Base-by-base conservation (phyloP, 2,113 vertebrate species). In the Acanthochromis polyacanthus region DNA sequence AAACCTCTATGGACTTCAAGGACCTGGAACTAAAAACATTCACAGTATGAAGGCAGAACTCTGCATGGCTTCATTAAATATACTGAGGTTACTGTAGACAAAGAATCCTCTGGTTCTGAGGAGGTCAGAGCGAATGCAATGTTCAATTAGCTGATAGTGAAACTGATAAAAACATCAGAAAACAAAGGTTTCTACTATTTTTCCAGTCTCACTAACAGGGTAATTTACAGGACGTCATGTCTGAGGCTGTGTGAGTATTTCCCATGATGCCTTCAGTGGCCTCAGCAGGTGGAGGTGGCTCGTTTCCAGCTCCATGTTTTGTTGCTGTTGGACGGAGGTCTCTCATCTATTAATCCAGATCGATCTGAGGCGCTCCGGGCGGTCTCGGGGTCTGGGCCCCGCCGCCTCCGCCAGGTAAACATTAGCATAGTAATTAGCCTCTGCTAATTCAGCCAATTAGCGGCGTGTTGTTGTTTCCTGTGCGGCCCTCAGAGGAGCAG, bases 371-470 rank as follows among this genome's bases (percentile, higher is more conserved):
- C 6, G 12, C 63, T 64, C 58, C 2, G 4, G 12, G 84, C 5
- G 25, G 60, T 70, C 70, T 32, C 1, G 0, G 74, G 80, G 64
- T 51, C 52, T 0, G 0, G 28, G 14, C n/a, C 2, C 17, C 0
- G 4, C 16, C 3, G 25, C 1, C n/a, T 59, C 74, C 55, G 95
- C 94, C 95, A 97, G 96, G 96, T 96, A 96, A 97, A 98, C 96
- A 96, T 96, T 98, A 97, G 96, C 97, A 97, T 97, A 96, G 96
- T 96, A 97, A 98, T 98, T 97, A 97, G 96, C 96, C 94, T 95
- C 95, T 93, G 95, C 94, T 96, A 96, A 97, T 96, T 97, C 95
- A 83, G 71, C 77, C 78, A 96, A 97, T 97, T 97, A 97, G 94
- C 96, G 94, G 93, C 89, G 93, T 71, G 96, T 96, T 97, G 96